Base-by-base conservation (phyloP, 2,113 vertebrate species). In the Platycercus adscitus region DNA sequence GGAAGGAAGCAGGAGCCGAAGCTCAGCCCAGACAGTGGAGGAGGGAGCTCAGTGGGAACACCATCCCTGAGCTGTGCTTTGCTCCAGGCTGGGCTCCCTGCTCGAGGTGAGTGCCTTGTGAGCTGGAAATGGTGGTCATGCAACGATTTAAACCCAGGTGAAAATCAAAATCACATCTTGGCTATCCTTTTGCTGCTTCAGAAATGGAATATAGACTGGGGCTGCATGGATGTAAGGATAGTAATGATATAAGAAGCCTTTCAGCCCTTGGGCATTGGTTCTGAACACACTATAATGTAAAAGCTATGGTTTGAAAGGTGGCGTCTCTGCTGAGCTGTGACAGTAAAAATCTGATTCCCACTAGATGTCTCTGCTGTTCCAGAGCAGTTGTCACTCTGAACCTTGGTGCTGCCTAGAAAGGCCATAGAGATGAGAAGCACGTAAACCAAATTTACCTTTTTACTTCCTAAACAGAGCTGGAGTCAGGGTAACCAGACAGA, bases 41-140 rank as follows among this genome's bases (percentile, higher is more conserved):
- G 58, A 87, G 46, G 69, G 53, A 28, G 60, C 68, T 61, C 18
- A 4, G 81, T 3, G 52, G 73, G 14, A 2, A 10, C 21, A 6
- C 9, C 23, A 52, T 47, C 1, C 2, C 53, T 11, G 53, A 25
- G 80, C 58, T 24, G 60, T 6, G 35, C 68, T 80, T 46, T 5
- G 1, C 56, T 41, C 14, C 64, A 55, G 35, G 29, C 44, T 5
- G 3, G 3, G 60, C 64, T 81, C 49, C 64, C 58, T 23, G 3
- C 1, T 6, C 23, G 2, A 44, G 14, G 55, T 7, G 7, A 8
- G 52, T 2, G 1, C 19, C n/a, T 47, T 7, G 0, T 6, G 12
- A 41, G 33, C 55, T 75, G 75, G 58, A 13, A 31, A 31, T 35
- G 56, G 56, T 7, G 17, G 49, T 64, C 46, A 35, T 8, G 15